Percentiles rank a stretch among this genome's conserved stretches.
Evolutionary conservation across 2,888 invertebrate genomes (phyloP).

Genomic region (Papilio elwesi): DNA sequence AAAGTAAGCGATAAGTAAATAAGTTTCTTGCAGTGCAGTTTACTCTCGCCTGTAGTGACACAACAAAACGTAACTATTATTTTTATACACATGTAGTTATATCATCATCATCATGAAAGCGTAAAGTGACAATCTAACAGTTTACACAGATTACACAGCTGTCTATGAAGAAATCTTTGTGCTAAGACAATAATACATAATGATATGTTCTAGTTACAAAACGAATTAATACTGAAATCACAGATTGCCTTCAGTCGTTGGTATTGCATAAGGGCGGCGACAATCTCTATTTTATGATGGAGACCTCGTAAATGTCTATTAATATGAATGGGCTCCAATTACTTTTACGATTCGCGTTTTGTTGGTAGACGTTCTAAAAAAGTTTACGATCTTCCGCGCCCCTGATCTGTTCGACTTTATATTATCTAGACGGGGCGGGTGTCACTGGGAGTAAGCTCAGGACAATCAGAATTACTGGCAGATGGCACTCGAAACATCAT

Average conservation of each 20-base stretch:
- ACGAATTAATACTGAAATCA: conserved; percentile 68
- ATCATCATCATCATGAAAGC: background rate
- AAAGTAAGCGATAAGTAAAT: too few species aligned
- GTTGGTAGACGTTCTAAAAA: conserved; percentile 78
- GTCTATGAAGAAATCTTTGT: conserved; percentile 19
- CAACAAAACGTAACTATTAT: background rate
- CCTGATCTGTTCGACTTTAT: conserved; percentile 73
- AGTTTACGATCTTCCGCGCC: conserved; percentile 78
- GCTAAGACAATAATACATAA: conserved; percentile 54
- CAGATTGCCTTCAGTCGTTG: conserved; percentile 62
- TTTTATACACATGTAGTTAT: background rate
- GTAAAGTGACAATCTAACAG: background rate
- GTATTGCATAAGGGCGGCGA: conserved; percentile 76
- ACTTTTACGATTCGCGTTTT: conserved; percentile 84
- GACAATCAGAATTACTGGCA: conserved; percentile 65
- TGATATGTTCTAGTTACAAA: conserved; percentile 69
- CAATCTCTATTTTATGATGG: conserved; percentile 82
- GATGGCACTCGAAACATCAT: conserved; percentile 64
- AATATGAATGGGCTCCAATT: conserved; percentile 85
- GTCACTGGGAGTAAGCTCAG: conserved; percentile 57
- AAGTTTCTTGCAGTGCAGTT: too few species aligned
- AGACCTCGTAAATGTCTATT: conserved; percentile 83
- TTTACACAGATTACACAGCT: background rate
- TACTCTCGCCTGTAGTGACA: too few species aligned
- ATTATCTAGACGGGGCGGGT: conserved; percentile 61